A percentile compares a stretch with the other conserved stretches of the same genome.
Evolutionary conservation across 2,797 vertebrate genomes (phyloP).

Genomic region (Bucorvus abyssinicus): DNA sequence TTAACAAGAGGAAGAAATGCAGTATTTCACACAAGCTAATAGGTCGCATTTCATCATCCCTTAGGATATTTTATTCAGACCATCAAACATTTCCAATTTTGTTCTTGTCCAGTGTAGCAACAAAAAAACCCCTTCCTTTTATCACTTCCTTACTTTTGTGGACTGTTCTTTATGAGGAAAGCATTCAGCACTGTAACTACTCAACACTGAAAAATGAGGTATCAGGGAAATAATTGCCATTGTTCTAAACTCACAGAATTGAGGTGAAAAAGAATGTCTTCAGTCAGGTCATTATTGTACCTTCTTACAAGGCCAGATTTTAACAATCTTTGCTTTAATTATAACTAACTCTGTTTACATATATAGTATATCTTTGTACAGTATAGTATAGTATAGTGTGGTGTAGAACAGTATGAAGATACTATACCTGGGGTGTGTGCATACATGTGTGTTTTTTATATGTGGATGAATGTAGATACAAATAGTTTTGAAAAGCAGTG

Average conservation of each 20-base stretch:
- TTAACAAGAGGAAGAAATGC: neutral
- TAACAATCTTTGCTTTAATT: neutral
- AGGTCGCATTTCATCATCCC: neutral
- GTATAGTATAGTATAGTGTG: no score
- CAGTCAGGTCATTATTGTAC: neutral
- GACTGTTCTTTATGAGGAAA: neutral
- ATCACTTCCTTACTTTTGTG: neutral
- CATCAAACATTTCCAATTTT: neutral
- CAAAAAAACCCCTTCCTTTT: neutral
- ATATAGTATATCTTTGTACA: neutral
- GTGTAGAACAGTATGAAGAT: neutral
- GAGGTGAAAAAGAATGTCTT: neutral
- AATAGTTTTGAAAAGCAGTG: neutral
- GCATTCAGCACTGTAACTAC: neutral
- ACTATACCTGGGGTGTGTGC: accelerated
- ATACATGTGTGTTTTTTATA: neutral
- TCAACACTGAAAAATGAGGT: neutral
- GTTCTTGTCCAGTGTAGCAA: neutral
- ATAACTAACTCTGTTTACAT: neutral
- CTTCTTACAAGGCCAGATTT: neutral
- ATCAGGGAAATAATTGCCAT: neutral
- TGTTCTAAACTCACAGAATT: neutral
- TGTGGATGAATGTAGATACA: neutral
- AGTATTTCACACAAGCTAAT: neutral
- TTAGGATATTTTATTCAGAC: neutral